Evolutionary conservation across 2,113 vertebrate species (phyloP).

Genomic region (Oxyura jamaicensis): DNA sequence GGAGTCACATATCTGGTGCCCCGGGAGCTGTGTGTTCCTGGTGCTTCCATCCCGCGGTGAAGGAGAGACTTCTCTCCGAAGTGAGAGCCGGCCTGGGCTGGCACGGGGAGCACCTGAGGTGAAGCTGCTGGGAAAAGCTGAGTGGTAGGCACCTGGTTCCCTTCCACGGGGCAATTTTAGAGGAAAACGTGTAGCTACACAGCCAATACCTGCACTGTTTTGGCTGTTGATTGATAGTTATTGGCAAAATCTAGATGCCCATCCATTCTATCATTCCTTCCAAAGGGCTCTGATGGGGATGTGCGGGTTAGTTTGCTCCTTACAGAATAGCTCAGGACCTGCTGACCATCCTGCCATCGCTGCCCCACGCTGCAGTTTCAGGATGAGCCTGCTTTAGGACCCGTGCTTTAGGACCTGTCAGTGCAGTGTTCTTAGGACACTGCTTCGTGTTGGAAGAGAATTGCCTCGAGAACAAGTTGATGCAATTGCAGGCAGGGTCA

Average conservation of each 20-base stretch:
- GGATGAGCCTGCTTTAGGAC: too few species aligned
- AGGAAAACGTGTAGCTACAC: neutral
- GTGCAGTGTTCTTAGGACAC: neutral
- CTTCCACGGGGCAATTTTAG: neutral
- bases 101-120: neutral
- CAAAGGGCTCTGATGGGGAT: neutral
- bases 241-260: neutral
- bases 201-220: neutral
- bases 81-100: neutral
- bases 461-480: neutral
- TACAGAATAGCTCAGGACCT: neutral
- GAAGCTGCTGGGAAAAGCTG: neutral
- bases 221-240: neutral
- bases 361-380: too few species aligned
- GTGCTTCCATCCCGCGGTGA: neutral
- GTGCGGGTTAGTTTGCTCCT: neutral
- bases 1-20: neutral
- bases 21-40: neutral
- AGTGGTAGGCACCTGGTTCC: fast-evolving
- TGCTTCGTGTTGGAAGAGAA: neutral
- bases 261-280: neutral
- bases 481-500: neutral
- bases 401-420: too few species aligned
- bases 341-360: too few species aligned
- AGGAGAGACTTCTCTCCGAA: neutral